phyloP scores from a whole-genome alignment of 2,113 vertebrate genomes.

The Planiliza haematocheilus region DNA sequence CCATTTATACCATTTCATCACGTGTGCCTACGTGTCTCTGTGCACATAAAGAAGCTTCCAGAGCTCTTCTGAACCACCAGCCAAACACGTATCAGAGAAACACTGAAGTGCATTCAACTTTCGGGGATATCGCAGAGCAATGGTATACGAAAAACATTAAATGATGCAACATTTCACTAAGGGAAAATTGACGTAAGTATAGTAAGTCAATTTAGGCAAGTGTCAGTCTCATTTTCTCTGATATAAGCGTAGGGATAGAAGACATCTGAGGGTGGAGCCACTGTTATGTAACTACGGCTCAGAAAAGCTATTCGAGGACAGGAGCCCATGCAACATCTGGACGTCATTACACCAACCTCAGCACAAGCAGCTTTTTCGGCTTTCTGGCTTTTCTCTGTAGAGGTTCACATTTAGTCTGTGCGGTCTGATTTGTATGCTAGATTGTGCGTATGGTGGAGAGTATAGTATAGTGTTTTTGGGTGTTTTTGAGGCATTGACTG shows the following conservation, averaged over 20 bases:
- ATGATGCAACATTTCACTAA: slow-evolving; percentile 44
- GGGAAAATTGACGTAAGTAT: neutral
- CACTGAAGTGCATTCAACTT: no score
- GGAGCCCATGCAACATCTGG: slow-evolving; percentile 49
- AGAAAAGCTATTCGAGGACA: slow-evolving; percentile 31
- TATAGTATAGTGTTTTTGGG: no score
- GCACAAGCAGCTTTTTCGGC: neutral
- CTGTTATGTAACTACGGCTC: slow-evolving; percentile 25
- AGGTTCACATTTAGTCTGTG: neutral
- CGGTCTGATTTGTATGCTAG: neutral
- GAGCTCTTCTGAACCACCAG: slow-evolving; percentile 3
- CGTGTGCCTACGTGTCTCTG: neutral
- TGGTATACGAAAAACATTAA: no score
- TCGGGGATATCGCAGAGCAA: no score
- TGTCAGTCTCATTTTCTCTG: neutral
- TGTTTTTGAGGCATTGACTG: neutral
- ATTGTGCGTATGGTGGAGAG: neutral
- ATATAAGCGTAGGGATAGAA: slow-evolving; percentile 11
- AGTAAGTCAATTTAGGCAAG: neutral
- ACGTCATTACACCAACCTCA: slow-evolving; percentile 14
- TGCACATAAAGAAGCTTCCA: slow-evolving; percentile 6
- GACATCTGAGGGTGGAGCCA: slow-evolving; percentile 40
- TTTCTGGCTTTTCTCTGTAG: neutral
- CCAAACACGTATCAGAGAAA: neutral
- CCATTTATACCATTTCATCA: neutral